phyloP scores from a whole-genome alignment of 2,888 invertebrate species.

The Spilarctia lutea region DNA sequence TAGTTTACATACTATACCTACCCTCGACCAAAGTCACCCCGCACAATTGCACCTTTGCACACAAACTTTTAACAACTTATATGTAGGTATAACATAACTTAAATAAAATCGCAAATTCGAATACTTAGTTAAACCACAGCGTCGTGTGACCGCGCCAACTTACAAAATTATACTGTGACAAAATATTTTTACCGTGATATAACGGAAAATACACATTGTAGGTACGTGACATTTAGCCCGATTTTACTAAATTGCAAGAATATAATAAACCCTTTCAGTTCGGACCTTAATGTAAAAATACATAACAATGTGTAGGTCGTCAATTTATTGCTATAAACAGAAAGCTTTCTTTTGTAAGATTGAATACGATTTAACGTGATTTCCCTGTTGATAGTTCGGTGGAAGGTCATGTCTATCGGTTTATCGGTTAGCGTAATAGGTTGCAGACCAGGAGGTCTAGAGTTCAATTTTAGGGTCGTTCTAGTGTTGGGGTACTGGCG shows the following conservation, averaged over 20 bases:
- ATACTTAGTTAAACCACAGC: constrained; percentile 34
- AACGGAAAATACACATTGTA: constrained; percentile 46
- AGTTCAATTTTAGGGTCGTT: no score
- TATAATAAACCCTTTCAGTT: constrained; percentile 43
- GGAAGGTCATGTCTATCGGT: not conserved
- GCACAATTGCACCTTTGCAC: not conserved
- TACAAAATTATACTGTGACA: constrained; percentile 70
- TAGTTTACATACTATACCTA: not conserved
- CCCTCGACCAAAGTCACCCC: not conserved
- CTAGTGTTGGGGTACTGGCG: no score
- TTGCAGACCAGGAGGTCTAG: no score
- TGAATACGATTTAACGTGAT: not conserved
- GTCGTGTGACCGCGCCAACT: constrained; percentile 68
- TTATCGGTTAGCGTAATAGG: no score
- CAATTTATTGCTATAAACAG: not conserved
- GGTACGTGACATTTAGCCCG: constrained; percentile 45
- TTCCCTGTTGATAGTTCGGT: not conserved
- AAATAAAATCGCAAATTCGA: constrained; percentile 27
- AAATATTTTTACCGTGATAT: constrained; percentile 58
- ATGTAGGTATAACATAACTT: not conserved
- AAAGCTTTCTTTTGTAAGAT: not conserved
- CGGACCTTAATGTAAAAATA: constrained; percentile 28
- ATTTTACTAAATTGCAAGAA: constrained; percentile 49
- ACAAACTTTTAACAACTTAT: not conserved
- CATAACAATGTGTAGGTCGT: constrained; percentile 5